Conservation (phyloP, 2,797 vertebrate species). For the Carduelis carduelis region DNA sequence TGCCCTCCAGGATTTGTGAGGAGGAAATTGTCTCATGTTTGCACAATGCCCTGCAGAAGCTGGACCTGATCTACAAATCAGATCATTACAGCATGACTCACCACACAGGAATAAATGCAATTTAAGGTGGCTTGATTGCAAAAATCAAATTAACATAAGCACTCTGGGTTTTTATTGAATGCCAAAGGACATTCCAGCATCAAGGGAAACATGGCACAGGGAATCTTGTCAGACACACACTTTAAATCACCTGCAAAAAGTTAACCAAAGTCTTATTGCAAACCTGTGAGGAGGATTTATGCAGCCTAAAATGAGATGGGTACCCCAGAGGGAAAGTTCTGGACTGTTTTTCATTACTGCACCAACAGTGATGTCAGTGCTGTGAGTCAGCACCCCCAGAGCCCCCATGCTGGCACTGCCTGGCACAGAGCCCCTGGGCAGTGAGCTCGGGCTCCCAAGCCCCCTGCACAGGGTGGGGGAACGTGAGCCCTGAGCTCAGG, state of each 20-base stretch:
- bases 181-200: not conserved
- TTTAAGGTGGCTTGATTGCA: conserved; percentile 11
- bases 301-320: not conserved
- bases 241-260: not conserved
- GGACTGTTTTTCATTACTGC: not conserved
- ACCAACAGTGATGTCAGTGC: not conserved
- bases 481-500: not conserved
- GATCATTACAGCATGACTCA: conserved; percentile 28
- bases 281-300: not conserved
- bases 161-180: conserved; percentile 3
- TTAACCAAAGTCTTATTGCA: not conserved
- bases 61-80: not conserved
- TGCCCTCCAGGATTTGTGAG: not conserved
- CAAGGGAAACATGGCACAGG: not conserved
- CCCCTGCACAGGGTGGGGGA: not conserved
- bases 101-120: not conserved
- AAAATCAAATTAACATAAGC: conserved; percentile 27
- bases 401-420: not conserved
- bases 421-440: not conserved
- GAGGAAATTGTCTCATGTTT: not conserved
- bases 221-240: not conserved
- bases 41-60: not conserved
- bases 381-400: not conserved
- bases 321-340: not conserved
- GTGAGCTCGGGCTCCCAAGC: not conserved